A percentile compares a stretch with the other conserved stretches of the same genome.
Conservation (phyloP, 2,888 invertebrate species). For the Hybos culiciformis region DNA sequence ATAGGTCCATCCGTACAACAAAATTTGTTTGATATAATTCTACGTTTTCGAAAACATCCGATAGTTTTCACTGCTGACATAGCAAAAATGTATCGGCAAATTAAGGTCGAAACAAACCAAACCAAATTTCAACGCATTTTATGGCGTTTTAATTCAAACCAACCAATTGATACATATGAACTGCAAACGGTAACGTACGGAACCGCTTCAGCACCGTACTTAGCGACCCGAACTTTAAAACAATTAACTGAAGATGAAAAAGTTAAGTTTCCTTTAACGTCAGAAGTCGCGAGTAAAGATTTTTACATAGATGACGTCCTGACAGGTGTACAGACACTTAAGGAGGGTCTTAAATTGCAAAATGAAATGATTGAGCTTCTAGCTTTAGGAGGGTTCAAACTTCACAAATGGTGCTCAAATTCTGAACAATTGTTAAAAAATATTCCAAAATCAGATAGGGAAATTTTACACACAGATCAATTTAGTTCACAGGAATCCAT, state of each 20-base stretch:
- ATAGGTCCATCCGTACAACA: too few species aligned
- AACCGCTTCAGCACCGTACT: slow-evolving; percentile 3
- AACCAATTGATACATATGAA: slow-evolving; percentile 1
- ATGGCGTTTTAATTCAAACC: slow-evolving; percentile 1
- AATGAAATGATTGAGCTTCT: too few species aligned
- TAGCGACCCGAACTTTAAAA: slow-evolving; percentile 4
- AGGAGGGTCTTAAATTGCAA: too few species aligned
- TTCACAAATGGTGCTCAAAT: too few species aligned
- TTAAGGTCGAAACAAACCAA: not conserved
- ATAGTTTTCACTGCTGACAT: not conserved
- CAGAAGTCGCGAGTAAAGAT: not conserved
- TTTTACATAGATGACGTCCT: not conserved
- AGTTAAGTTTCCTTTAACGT: slow-evolving; percentile 5
- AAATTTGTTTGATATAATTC: too few species aligned
- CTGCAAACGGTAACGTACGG: slow-evolving; percentile 6
- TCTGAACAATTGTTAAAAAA: too few species aligned
- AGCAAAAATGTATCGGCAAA: slow-evolving; percentile 6
- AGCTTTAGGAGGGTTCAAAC: too few species aligned
- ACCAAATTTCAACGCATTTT: slow-evolving; percentile 3
- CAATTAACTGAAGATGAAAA: slow-evolving; percentile 11
- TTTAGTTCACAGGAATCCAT: too few species aligned
- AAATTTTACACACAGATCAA: too few species aligned
- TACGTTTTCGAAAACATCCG: not conserved
- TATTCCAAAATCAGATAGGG: too few species aligned
- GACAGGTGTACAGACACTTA: not conserved